Evolutionary conservation across 2,113 vertebrate genomes (phyloP).

Genomic region (Tricholaema leucomelas): DNA sequence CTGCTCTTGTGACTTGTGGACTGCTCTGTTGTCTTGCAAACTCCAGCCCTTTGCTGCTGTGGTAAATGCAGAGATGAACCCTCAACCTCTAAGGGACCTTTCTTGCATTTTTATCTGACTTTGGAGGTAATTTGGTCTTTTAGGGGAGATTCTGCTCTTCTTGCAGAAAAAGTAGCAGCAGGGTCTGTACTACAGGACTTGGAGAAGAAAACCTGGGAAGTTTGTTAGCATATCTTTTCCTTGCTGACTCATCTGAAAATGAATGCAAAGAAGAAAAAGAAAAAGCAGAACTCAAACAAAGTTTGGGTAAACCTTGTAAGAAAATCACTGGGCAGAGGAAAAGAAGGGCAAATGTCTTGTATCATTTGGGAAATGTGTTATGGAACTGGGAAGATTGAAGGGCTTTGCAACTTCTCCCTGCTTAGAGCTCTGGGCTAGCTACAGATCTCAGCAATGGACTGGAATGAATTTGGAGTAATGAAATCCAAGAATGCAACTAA

Average conservation of each 20-base stretch:
- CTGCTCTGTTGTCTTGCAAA: background rate
- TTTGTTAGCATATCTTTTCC: background rate
- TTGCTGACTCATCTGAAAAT: background rate
- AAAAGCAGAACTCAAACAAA: background rate
- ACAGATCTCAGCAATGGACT: background rate
- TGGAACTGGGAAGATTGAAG: background rate
- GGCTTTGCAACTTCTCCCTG: slow-evolving; percentile 26
- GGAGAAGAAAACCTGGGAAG: background rate
- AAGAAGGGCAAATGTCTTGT: background rate
- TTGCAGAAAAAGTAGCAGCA: background rate
- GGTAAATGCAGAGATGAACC: background rate
- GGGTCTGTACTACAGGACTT: background rate
- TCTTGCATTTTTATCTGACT: background rate
- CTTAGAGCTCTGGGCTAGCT: background rate
- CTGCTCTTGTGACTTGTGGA: background rate
- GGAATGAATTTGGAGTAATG: background rate
- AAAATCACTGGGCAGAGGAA: background rate
- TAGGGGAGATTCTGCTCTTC: background rate
- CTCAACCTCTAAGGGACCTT: background rate
- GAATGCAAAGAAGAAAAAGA: background rate
- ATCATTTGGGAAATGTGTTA: background rate
- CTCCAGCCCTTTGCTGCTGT: background rate
- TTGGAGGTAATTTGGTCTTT: background rate
- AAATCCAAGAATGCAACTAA: background rate
- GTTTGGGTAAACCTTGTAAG: background rate